Percentiles rank a stretch among this genome's conserved stretches.
Conservation (phyloP, 2,888 invertebrate genomes). For the Lochmaea crataegi region DNA sequence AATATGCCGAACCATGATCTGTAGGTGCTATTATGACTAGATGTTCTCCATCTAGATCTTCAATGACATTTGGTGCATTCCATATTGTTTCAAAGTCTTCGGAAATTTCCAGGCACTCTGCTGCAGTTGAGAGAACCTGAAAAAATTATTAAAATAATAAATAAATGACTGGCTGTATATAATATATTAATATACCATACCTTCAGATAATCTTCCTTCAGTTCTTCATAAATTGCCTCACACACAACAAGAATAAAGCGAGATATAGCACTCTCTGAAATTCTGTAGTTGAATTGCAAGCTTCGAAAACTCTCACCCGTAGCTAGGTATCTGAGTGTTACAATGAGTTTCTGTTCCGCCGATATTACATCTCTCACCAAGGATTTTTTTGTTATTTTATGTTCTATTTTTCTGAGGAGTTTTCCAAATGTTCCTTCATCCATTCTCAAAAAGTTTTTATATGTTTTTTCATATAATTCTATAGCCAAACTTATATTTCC, state of each 20-base stretch:
- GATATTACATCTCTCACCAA: not conserved
- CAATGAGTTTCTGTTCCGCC: constrained; percentile 22
- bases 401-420: constrained; percentile 30
- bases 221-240: constrained; percentile 24
- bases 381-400: constrained; percentile 29
- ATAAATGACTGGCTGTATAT: not conserved
- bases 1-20: constrained; percentile 47
- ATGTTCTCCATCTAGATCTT: constrained; percentile 51
- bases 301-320: constrained; percentile 36
- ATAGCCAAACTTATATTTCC: constrained; percentile 14
- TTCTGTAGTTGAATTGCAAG: constrained; percentile 32
- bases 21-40: constrained; percentile 40
- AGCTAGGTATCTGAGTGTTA: constrained; percentile 38
- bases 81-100: constrained; percentile 41
- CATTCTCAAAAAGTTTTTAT: constrained; percentile 24
- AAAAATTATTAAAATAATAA: constrained; percentile 12
- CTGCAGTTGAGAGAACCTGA: constrained; percentile 37
- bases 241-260: constrained; percentile 32
- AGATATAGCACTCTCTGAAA: constrained; percentile 26
- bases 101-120: constrained; percentile 41
- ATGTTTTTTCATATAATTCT: not conserved
- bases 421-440: constrained; percentile 30
- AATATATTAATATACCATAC: constrained; percentile 15
- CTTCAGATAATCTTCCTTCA: constrained; percentile 35
- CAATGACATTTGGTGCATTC: constrained; percentile 50